Percentiles rank a stretch among this genome's conserved stretches.
Evolutionary conservation across 2,113 vertebrate species (phyloP).

Genomic region (Gracilinanus agilis): DNA sequence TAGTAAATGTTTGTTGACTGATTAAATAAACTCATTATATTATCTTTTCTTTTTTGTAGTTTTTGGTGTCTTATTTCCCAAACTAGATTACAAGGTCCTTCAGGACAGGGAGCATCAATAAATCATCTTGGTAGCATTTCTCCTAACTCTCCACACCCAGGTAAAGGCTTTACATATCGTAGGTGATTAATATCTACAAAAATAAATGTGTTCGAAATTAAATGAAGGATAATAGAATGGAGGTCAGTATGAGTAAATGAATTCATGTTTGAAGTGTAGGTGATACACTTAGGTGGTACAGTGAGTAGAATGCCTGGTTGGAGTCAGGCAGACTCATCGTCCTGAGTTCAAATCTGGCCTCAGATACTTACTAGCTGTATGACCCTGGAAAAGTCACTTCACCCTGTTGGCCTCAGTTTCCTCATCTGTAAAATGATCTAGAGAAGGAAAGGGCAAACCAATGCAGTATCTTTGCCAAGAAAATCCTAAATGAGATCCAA

Average conservation of each 20-base stretch:
- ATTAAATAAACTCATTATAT: not conserved
- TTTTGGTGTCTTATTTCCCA: not conserved
- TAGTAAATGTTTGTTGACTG: not conserved
- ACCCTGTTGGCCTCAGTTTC: no score
- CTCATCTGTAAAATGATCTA: no score
- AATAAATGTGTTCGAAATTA: not conserved
- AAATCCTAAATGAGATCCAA: no score
- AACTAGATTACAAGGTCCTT: not conserved
- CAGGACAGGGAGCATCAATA: not conserved
- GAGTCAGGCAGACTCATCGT: no score
- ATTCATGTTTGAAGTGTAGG: not conserved
- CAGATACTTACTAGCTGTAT: no score
- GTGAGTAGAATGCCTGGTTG: no score
- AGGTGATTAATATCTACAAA: not conserved
- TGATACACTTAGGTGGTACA: no score
- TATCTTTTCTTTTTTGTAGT: not conserved
- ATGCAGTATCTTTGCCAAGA: no score
- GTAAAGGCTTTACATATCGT: not conserved
- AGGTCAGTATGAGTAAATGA: not conserved
- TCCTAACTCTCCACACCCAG: not conserved
- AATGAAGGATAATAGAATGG: not conserved
- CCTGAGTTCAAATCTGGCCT: no score
- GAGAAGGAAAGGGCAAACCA: no score
- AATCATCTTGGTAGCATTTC: not conserved
- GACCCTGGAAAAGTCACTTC: no score